Evolutionary conservation across 2,113 vertebrate genomes (phyloP).

Genomic region (Leptobrachium ailaonicum): DNA sequence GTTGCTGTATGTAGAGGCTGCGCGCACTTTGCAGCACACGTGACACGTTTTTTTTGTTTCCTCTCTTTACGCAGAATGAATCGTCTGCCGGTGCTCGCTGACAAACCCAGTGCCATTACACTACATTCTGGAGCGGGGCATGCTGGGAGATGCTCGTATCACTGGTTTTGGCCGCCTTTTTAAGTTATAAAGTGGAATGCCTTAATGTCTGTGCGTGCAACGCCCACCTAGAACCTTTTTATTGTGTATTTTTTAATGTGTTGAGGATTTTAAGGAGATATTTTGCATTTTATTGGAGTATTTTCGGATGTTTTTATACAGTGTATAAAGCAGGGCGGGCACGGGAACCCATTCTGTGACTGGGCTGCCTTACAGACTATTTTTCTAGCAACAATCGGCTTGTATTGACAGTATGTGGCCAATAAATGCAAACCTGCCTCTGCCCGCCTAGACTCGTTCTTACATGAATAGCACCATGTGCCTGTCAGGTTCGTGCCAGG

Average conservation of each 20-base stretch:
- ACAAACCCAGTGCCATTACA: slow-evolving; percentile 61
- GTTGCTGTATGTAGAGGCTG: too few relatives aligned
- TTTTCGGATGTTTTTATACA: slow-evolving; percentile 28
- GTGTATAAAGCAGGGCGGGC: slow-evolving; percentile 3
- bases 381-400: slow-evolving; percentile 34
- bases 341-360: slow-evolving; percentile 33
- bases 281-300: slow-evolving; percentile 15
- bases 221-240: slow-evolving; percentile 3
- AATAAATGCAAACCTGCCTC: background rate
- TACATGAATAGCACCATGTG: too few relatives aligned
- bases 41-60: background rate
- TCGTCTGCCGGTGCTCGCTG: background rate
- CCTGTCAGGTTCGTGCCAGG: too few relatives aligned
- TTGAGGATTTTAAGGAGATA: background rate
- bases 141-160: slow-evolving; percentile 30
- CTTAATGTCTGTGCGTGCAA: slow-evolving; percentile 32
- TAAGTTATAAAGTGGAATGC: slow-evolving; percentile 43
- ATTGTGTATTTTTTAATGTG: slow-evolving; percentile 13
- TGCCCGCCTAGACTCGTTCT: too few relatives aligned
- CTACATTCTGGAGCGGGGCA: slow-evolving; percentile 55
- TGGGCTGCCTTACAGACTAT: slow-evolving; percentile 32
- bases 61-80: slow-evolving; percentile 64
- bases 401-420: slow-evolving; percentile 11
- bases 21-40: too few relatives aligned
- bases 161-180: slow-evolving; percentile 41